A percentile compares a stretch with the other conserved stretches of the same genome.
phyloP scores from a whole-genome alignment of 23 tunicate genomes.

The Botrylloides violaceus region DNA sequence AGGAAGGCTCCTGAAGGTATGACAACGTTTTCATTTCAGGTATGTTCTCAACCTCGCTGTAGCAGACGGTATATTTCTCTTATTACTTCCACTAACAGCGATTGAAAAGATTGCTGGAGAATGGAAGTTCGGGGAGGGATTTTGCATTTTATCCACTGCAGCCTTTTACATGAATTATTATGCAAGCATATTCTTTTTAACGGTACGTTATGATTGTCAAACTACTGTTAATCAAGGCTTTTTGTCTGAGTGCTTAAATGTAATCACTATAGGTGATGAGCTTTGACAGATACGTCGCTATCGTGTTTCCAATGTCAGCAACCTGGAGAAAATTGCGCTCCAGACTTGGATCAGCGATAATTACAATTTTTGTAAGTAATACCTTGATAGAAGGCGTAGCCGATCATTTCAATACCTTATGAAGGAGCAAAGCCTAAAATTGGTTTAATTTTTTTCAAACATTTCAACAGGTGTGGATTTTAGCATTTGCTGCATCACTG shows the following conservation, averaged over 20 bases:
- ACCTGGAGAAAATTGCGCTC: conserved; percentile 50
- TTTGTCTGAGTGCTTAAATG: background rate
- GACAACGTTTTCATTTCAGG: conserved; percentile 28
- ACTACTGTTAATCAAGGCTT: background rate
- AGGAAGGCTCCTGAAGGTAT: background rate
- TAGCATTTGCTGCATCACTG: background rate
- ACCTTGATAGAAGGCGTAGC: too few relatives aligned
- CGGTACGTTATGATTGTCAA: conserved; percentile 29
- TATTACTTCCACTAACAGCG: conserved; percentile 44
- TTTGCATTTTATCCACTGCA: conserved; percentile 35
- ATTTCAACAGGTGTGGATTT: background rate
- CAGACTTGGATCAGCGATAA: conserved; percentile 29
- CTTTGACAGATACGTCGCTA: conserved; percentile 75
- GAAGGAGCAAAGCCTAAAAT: too few relatives aligned
- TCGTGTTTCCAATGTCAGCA: conserved; percentile 56
- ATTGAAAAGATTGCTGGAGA: conserved; percentile 18
- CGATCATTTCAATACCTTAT: too few relatives aligned
- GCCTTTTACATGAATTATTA: conserved; percentile 59
- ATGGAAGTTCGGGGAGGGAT: conserved; percentile 34
- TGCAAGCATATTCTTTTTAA: conserved; percentile 76
- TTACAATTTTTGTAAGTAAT: conserved; percentile 46
- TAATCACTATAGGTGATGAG: conserved; percentile 62
- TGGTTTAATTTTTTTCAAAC: too few relatives aligned
- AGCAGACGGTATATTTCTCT: conserved; percentile 56
- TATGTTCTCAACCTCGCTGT: conserved; percentile 72